Percentiles rank a stretch among this genome's conserved stretches.
These are phyloP conservation scores for Octopus bimaculoides DNA, from an alignment of 1,140 invertebrate species.

Conservation along the genomic window DNA sequence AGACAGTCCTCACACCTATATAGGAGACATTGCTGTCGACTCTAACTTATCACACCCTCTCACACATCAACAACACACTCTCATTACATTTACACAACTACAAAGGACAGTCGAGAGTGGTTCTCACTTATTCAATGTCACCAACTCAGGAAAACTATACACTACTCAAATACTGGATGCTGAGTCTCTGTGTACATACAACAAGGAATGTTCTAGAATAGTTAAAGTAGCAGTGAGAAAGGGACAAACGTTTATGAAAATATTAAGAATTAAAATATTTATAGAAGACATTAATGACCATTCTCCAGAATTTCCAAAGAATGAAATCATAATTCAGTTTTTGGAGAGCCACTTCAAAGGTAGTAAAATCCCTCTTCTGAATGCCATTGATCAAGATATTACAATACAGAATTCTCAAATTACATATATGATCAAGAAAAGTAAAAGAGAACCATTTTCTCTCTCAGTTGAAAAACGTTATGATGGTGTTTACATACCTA, in stretches of 20 bases:
- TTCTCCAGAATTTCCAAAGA: conserved; percentile 61
- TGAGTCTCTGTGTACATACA: conserved; percentile 40
- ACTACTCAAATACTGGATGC: conserved; percentile 24
- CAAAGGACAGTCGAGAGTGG: neutral
- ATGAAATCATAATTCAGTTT: conserved; percentile 42
- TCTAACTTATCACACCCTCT: conserved; percentile 16
- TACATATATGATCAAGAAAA: conserved; percentile 67
- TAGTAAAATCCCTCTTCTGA: conserved; percentile 22
- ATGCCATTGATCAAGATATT: conserved; percentile 74
- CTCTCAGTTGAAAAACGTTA: neutral
- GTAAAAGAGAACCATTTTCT: conserved; percentile 67
- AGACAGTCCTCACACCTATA: conserved; percentile 18
- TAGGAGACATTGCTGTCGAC: conserved; percentile 39
- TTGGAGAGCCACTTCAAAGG: conserved; percentile 29
- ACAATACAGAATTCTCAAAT: conserved; percentile 67
- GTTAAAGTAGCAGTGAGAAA: conserved; percentile 35
- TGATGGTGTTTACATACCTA: too few species aligned
- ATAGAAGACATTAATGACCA: conserved; percentile 88
- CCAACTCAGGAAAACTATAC: conserved; percentile 81
- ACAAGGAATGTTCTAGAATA: conserved; percentile 28
- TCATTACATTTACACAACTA: neutral
- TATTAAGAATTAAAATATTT: conserved; percentile 25
- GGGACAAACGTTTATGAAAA: conserved; percentile 15
- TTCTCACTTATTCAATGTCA: conserved; percentile 70
- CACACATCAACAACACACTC: too few species aligned